Evolutionary conservation across 2,797 vertebrate genomes (phyloP), one percentile per base, ranked within the genome.

Genomic region (Muscicapa striata): DNA sequence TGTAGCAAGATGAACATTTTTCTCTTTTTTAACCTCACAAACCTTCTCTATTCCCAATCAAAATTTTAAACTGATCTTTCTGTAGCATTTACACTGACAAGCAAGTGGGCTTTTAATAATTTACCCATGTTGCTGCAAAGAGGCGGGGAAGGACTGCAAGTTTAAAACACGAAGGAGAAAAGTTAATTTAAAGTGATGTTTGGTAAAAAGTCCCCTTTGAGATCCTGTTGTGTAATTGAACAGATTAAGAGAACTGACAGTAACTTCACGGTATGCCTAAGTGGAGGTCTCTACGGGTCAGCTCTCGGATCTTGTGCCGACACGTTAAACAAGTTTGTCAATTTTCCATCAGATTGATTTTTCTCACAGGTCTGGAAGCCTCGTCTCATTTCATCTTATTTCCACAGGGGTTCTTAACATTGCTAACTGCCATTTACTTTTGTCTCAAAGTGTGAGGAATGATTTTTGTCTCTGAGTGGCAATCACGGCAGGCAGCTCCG

Each of bases 311-410:
- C 98, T 95, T 73, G 97, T 97, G 97, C 97, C 93, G 93, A 95
- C 97, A 94, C 70, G 55, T 98, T 98, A 98, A 98, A 98, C 96
- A 97, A 95, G 87, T 98, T 98, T 98, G 98, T 99, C 98, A 98
- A 97, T 98, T 98, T 98, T 98, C 97, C 96, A 96, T 97, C 97
- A 97, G 93, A 98, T 97, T 98, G 98, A 98, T 98, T 98, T 98
- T 98, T 98, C 97, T 98, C 97, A 96, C 97, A 97, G 94, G 97
- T 97, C 97, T 98, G 94, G 96, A 97, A 97, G 97, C 96, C 94
- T 98, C 81, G 21, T 98, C 97, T 98, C 96, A 97, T 98, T 98
- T 98, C 94, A 90, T 97, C 96, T 98, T 96, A 95, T 97, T 98
- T 98, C 97, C 96, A 96, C 95, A 94, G 97, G 96, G 95, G 96